Evolutionary conservation across 2,888 invertebrate genomes (phyloP).

Genomic region (Dryadula phaetusa): DNA sequence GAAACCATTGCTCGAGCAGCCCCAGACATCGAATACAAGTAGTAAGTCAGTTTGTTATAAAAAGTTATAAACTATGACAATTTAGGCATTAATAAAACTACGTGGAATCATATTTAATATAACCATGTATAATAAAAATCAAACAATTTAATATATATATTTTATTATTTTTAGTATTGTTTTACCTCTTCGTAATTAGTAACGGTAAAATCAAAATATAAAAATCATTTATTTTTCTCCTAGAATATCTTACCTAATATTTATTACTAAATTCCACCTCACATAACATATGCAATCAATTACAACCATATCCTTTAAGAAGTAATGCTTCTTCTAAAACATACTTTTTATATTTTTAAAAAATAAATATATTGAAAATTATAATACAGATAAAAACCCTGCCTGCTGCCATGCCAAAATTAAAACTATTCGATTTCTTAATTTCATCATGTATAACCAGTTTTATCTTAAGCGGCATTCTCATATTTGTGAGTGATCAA

Average conservation of each 20-base stretch:
- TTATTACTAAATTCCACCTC: not conserved
- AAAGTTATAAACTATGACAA: not conserved
- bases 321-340: too few relatives aligned
- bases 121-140: not conserved
- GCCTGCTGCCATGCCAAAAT: not conserved
- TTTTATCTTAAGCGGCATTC: not conserved
- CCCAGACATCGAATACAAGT: not conserved
- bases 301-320: too few relatives aligned
- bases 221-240: not conserved
- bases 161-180: not conserved
- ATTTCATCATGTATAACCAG: not conserved
- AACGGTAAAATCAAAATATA: not conserved
- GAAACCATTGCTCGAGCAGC: slow-evolving; percentile 60
- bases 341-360: too few relatives aligned
- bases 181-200: not conserved
- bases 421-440: not conserved
- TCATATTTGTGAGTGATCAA: not conserved
- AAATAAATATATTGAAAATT: too few relatives aligned
- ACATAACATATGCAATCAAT: not conserved
- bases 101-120: too few relatives aligned
- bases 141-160: not conserved
- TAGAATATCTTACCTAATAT: not conserved
- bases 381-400: too few relatives aligned
- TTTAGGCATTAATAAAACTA: not conserved
- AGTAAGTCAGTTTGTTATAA: not conserved